Evolutionary conservation across 2,888 invertebrate genomes (phyloP).

Genomic region (Synergus gifuensis): DNA sequence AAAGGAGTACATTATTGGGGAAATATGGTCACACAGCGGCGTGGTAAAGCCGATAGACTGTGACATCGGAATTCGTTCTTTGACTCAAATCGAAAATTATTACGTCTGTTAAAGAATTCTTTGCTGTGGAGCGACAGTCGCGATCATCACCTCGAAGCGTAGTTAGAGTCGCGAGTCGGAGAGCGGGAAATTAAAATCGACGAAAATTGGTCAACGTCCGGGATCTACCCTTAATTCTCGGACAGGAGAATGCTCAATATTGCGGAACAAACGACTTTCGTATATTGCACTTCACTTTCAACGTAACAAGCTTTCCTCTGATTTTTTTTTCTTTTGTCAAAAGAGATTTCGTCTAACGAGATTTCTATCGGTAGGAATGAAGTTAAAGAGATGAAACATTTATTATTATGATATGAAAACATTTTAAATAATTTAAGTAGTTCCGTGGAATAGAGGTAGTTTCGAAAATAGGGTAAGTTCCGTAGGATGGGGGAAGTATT

Average conservation of each 20-base stretch:
- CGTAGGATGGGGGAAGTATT: too few relatives aligned
- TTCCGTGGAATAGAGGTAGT: too few relatives aligned
- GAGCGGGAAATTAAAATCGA: neutral
- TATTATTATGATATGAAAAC: neutral
- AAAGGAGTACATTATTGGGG: neutral
- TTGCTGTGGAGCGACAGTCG: neutral
- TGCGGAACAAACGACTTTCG: neutral
- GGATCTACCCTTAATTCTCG: neutral
- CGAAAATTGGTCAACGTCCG: neutral
- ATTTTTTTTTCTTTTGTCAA: neutral
- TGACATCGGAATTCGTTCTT: conserved; percentile 63
- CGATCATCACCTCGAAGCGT: neutral
- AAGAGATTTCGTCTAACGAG: neutral
- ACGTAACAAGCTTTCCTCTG: neutral
- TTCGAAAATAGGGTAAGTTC: too few relatives aligned
- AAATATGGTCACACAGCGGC: neutral
- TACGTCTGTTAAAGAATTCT: conserved; percentile 62
- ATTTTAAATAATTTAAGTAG: too few relatives aligned
- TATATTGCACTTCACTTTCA: neutral
- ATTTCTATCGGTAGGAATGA: neutral
- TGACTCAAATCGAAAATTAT: conserved; percentile 69
- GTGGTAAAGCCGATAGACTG: conserved; percentile 59
- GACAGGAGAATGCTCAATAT: neutral
- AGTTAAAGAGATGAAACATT: neutral
- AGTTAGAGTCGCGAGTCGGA: neutral